Conservation (phyloP, 1,140 invertebrate species). For the Coelopa frigida region DNA sequence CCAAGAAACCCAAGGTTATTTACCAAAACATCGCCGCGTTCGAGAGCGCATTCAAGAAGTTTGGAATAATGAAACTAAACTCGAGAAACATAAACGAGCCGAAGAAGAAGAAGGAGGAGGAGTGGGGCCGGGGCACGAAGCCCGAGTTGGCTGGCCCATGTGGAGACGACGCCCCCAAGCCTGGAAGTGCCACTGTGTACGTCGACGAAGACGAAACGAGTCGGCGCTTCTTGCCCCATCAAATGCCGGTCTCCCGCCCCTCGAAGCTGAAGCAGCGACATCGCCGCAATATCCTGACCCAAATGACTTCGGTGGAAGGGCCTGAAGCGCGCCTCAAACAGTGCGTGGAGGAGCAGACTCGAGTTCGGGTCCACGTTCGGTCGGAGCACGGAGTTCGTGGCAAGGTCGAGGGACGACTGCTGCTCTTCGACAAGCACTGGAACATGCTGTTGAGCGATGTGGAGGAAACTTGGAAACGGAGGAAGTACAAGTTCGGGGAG, state of each 20-base stretch:
- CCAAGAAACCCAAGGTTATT: slow-evolving; percentile 27
- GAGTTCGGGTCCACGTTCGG: slow-evolving; percentile 62
- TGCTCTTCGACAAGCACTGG: slow-evolving; percentile 92
- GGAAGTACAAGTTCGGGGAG: slow-evolving; percentile 43
- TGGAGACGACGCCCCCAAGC: too few relatives aligned
- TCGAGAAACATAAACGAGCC: slow-evolving; percentile 8
- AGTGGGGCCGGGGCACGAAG: too few relatives aligned
- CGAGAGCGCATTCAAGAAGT: slow-evolving; percentile 28
- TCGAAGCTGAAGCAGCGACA: slow-evolving; percentile 28
- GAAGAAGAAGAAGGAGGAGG: background rate
- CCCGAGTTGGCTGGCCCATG: too few relatives aligned
- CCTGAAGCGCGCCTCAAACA: slow-evolving; percentile 57
- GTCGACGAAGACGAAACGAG: slow-evolving; percentile 4
- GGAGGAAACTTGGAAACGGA: slow-evolving; percentile 71
- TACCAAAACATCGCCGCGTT: slow-evolving; percentile 40
- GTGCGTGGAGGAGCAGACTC: slow-evolving; percentile 52
- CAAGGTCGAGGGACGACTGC: slow-evolving; percentile 68
- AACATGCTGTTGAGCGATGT: slow-evolving; percentile 85
- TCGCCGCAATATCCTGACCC: slow-evolving; percentile 53
- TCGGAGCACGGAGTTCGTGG: slow-evolving; percentile 63
- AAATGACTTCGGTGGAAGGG: slow-evolving; percentile 54
- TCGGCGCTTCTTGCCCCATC: slow-evolving; percentile 27
- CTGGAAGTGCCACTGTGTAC: slow-evolving; percentile 6
- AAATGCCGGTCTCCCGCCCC: slow-evolving; percentile 29
- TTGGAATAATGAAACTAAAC: slow-evolving; percentile 31